Conservation (phyloP, 2,797 vertebrate genomes). For the Myotis pilosus region DNA sequence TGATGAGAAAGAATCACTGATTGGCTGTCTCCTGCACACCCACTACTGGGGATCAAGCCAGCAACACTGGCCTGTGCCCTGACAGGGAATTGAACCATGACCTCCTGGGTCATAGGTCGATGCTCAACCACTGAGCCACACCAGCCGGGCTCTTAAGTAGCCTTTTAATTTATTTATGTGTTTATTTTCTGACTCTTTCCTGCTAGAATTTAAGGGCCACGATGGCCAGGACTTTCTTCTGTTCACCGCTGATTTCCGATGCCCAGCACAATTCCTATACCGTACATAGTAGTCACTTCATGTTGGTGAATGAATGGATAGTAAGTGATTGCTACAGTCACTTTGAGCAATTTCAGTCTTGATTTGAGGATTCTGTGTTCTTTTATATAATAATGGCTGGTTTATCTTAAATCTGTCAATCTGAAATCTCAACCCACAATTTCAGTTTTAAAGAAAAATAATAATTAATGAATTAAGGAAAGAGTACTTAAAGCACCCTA, state of each 20-base stretch:
- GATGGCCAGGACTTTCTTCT: not conserved
- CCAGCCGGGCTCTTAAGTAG: not conserved
- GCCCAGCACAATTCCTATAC: not conserved
- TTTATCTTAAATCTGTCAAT: constrained; percentile 10
- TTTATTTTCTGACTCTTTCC: constrained; percentile 3
- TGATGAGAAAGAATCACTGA: no score
- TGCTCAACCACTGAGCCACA: no score
- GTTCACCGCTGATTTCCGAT: not conserved
- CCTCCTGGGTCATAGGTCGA: no score
- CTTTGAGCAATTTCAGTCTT: not conserved
- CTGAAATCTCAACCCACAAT: constrained; percentile 14
- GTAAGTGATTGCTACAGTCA: not conserved
- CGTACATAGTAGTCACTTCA: not conserved
- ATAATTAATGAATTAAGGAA: constrained; percentile 33
- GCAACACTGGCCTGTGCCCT: no score
- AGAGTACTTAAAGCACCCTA: not conserved
- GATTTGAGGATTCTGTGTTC: constrained; percentile 22
- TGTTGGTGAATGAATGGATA: not conserved
- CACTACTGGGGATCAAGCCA: no score
- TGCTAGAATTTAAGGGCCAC: not conserved
- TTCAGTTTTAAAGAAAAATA: constrained; percentile 34
- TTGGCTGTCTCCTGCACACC: no score
- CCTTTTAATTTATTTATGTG: not conserved
- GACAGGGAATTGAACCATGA: no score
- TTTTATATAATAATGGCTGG: not conserved